Conservation (phyloP, 2,888 invertebrate genomes). For the Polymixis lichenea region DNA sequence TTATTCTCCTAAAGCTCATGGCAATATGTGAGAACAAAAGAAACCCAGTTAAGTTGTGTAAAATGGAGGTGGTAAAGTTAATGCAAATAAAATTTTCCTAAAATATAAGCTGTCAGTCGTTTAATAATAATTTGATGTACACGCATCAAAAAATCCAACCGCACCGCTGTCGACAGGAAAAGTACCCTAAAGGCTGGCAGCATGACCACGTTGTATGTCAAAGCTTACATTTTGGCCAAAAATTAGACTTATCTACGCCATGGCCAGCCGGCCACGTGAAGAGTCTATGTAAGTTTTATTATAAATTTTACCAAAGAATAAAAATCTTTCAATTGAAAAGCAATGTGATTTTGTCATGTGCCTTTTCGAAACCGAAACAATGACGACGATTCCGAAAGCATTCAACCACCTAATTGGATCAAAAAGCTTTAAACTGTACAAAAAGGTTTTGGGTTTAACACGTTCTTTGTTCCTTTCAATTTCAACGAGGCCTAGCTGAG, state of each 20-base stretch:
- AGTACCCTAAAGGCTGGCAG: background rate
- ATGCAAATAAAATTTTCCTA: background rate
- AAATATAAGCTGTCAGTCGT: too few species aligned
- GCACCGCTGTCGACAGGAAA: background rate
- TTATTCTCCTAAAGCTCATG: background rate
- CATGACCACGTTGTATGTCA: background rate
- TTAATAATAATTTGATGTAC: too few species aligned
- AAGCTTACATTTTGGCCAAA: background rate
- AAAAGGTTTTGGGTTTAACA: conserved; percentile 44
- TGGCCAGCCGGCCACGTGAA: too few species aligned
- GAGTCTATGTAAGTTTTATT: background rate
- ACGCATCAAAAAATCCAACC: too few species aligned
- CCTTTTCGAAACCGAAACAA: conserved; percentile 38
- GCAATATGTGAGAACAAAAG: background rate
- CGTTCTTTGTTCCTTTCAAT: conserved; percentile 51
- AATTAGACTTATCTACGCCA: background rate
- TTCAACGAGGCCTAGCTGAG: conserved; percentile 45
- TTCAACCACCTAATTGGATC: conserved; percentile 45
- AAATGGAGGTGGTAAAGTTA: background rate
- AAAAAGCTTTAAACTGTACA: conserved; percentile 42
- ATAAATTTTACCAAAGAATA: background rate
- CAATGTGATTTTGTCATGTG: background rate
- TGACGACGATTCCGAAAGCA: conserved; percentile 8
- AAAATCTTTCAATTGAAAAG: conserved; percentile 16
- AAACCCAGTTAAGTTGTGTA: background rate